A percentile compares a stretch with the other conserved stretches of the same genome.
Evolutionary conservation across 2,888 invertebrate species (phyloP).

Genomic region (Meganola albula): DNA sequence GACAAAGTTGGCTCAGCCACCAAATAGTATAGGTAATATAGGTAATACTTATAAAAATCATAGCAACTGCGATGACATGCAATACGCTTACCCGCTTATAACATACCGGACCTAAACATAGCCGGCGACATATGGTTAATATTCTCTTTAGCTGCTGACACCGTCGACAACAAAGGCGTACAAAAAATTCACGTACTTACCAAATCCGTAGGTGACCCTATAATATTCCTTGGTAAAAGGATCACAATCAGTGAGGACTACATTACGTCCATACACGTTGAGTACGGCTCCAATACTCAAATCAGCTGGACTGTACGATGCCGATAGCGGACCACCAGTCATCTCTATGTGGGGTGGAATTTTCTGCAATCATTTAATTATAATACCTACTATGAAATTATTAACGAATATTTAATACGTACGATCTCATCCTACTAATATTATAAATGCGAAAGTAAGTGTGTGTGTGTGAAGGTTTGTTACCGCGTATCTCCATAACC

Average conservation of each 20-base stretch:
- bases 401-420: too few relatives aligned
- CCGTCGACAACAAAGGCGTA: not conserved
- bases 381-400: too few relatives aligned
- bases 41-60: too few relatives aligned
- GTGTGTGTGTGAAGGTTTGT: too few relatives aligned
- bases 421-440: too few relatives aligned
- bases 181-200: slow-evolving; percentile 39
- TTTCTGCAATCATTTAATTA: slow-evolving; percentile 39
- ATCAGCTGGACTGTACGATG: slow-evolving; percentile 83
- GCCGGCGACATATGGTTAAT: not conserved
- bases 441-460: too few relatives aligned
- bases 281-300: slow-evolving; percentile 88
- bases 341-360: slow-evolving; percentile 57
- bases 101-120: too few relatives aligned
- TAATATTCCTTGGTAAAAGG: slow-evolving; percentile 91
- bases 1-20: too few relatives aligned
- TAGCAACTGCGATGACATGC: too few relatives aligned
- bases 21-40: too few relatives aligned
- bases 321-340: slow-evolving; percentile 53
- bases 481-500: too few relatives aligned
- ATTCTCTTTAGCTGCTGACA: not conserved
- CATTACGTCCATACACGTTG: slow-evolving; percentile 88
- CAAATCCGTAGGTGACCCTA: slow-evolving; percentile 81
- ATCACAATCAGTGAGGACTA: slow-evolving; percentile 90
- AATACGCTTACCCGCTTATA: too few relatives aligned